These are phyloP conservation scores for Brachionus rotundiformis DNA, from an alignment of 1,140 invertebrate species.

Conservation along the genomic window DNA sequence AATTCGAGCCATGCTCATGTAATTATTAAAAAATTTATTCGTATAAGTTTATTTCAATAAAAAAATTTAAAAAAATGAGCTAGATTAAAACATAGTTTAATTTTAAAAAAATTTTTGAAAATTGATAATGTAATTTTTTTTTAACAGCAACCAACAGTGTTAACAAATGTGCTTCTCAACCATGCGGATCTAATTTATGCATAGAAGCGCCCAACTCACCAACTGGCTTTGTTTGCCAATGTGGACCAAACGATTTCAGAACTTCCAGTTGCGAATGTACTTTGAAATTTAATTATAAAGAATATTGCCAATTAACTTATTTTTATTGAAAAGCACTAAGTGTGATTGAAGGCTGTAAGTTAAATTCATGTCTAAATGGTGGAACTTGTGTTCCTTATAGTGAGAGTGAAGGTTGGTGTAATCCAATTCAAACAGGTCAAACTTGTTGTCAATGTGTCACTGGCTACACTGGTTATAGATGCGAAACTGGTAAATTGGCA, in stretches of 20 bases:
- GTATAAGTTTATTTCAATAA: no score
- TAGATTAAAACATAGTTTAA: no score
- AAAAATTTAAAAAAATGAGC: no score
- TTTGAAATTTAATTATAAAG: not conserved
- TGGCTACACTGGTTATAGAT: conserved; percentile 52
- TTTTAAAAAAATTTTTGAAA: no score
- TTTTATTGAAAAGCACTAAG: not conserved
- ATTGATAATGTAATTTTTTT: conserved; percentile 32
- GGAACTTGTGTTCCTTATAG: conserved; percentile 50
- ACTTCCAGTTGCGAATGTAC: conserved; percentile 36
- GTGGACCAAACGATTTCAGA: conserved; percentile 49
- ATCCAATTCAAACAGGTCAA: conserved; percentile 42
- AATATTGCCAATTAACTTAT: not conserved
- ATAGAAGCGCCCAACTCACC: conserved; percentile 49
- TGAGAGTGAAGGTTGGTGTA: conserved; percentile 28
- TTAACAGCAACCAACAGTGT: not conserved
- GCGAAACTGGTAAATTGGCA: conserved; percentile 52
- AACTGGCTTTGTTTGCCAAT: conserved; percentile 48
- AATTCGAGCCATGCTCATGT: conserved; percentile 51
- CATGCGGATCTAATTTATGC: conserved; percentile 28
- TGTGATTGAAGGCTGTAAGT: not conserved
- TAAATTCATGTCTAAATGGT: conserved; percentile 50
- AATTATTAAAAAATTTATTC: no score
- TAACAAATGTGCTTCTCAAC: conserved; percentile 35
- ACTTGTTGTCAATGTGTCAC: conserved; percentile 52